Evolutionary conservation across 53 echinoderm and acorn worm species (phyloP), one percentile per base, ranked within the genome.

Genomic region (Echinarachnius parma): DNA sequence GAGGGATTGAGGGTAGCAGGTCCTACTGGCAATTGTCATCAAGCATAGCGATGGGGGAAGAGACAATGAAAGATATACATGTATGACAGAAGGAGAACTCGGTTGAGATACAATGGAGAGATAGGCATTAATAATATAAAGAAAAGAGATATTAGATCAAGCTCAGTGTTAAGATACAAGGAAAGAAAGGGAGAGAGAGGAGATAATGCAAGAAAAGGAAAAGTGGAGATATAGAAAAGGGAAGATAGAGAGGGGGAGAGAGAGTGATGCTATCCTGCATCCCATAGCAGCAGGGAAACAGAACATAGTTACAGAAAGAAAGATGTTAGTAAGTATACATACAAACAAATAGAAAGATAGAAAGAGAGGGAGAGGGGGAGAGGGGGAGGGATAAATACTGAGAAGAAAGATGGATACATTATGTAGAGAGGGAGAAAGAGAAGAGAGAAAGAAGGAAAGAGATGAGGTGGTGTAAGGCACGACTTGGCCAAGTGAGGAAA

Each of bases 341-440:
- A n/a, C n/a, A n/a, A n/a, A n/a, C n/a, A 39, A 39, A 39, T 9
- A 39, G 39, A 13, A 39, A 13, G 39, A n/a, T 7, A 18, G 54
- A 53, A 23, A 53, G 54, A n/a, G 54, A 53, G 54, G n/a, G 18
- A 9, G 54, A 23, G 18, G 8, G 24, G 18, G 24, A 23, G n/a
- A 7, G 24, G 54, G 24, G n/a, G 54, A 9, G 54, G 5, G 54
- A 53, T 7, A 53, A 23, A n/a, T 5, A 23, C 5, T 18, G 24
- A 7, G 24, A 23, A 53, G 13, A 13, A 13, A 9, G 7, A 39
- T 39, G 39, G 7, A 39, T 39, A 39, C 13, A 39, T 9, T 13
- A 23, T 8, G 8, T 8, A 53, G 54, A 53, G 54, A 53, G 9
- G n/a, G 54, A 53, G 54, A 53, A 23, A 53, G 54, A 53, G 18